phyloP scores from a whole-genome alignment of 2,888 invertebrate species.

The Lasioglossum figueresi region DNA sequence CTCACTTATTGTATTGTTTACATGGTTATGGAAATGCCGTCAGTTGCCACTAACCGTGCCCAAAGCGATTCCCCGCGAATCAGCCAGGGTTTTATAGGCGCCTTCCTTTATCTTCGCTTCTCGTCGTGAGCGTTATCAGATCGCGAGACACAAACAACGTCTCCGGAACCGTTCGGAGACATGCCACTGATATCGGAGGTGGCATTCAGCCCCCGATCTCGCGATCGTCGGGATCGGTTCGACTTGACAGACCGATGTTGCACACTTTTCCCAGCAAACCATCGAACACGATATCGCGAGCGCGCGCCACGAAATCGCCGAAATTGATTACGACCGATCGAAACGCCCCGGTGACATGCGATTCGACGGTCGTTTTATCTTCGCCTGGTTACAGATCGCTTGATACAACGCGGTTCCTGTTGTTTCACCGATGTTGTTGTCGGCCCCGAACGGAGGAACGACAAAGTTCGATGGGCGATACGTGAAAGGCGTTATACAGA shows the following conservation, averaged over 20 bases:
- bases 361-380: conserved; percentile 54
- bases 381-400: conserved; percentile 37
- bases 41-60: not conserved
- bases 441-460: not conserved
- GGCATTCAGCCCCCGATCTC: conserved; percentile 40
- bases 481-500: conserved; percentile 2
- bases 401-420: conserved; percentile 18
- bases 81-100: conserved; percentile 19
- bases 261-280: conserved; percentile 32
- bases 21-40: not conserved
- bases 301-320: conserved; percentile 19
- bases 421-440: not conserved
- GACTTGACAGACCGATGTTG: conserved; percentile 30
- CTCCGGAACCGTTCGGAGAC: conserved; percentile 17
- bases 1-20: not conserved
- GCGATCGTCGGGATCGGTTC: conserved; percentile 39
- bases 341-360: conserved; percentile 67
- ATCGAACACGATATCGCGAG: conserved; percentile 47
- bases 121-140: conserved; percentile 74
- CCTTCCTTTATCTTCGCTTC: conserved; percentile 67
- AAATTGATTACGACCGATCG: conserved; percentile 57
- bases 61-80: not conserved
- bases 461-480: conserved; percentile 21
- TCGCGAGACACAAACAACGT: conserved; percentile 68
- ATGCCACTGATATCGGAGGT: conserved; percentile 43